These are phyloP conservation scores for Byasa hedistus DNA, from an alignment of 2,888 invertebrate genomes.

Conservation along the genomic window DNA sequence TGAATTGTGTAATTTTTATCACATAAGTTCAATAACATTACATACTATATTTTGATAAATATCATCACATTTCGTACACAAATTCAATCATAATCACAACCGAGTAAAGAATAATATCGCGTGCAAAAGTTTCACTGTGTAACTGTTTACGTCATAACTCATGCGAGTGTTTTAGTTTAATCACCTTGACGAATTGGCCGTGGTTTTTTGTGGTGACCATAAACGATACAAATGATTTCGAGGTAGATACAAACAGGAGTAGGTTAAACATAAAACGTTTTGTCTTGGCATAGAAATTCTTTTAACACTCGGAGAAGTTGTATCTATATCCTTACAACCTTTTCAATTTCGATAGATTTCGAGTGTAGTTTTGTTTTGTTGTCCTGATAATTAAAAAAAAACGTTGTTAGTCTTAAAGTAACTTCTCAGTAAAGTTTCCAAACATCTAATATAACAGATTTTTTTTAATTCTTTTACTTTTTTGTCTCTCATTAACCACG, in stretches of 20 bases:
- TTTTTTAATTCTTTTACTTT: too few relatives aligned
- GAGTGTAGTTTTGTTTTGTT: too few relatives aligned
- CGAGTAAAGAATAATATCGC: slow-evolving; percentile 1
- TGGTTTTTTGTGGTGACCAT: slow-evolving; percentile 2
- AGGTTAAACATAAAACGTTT: background rate
- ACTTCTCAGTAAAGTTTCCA: too few relatives aligned
- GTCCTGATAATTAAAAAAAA: too few relatives aligned
- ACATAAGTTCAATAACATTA: slow-evolving; percentile 17
- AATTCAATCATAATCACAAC: background rate
- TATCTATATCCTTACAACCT: too few relatives aligned
- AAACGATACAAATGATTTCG: background rate
- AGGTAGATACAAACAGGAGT: background rate
- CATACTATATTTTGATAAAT: slow-evolving; percentile 9
- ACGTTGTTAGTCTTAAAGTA: too few relatives aligned
- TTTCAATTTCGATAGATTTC: too few relatives aligned
- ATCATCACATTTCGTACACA: background rate
- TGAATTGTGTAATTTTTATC: slow-evolving; percentile 13
- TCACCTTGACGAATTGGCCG: slow-evolving; percentile 16
- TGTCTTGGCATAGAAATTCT: too few relatives aligned
- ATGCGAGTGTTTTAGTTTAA: background rate
- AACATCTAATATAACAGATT: too few relatives aligned
- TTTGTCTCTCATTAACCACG: too few relatives aligned
- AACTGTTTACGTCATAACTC: background rate
- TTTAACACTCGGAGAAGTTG: too few relatives aligned
- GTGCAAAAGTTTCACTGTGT: background rate